Percentiles rank a stretch among this genome's conserved stretches.
Evolutionary conservation across 2,113 vertebrate genomes (phyloP).

Genomic region (Lepisosteus oculatus): DNA sequence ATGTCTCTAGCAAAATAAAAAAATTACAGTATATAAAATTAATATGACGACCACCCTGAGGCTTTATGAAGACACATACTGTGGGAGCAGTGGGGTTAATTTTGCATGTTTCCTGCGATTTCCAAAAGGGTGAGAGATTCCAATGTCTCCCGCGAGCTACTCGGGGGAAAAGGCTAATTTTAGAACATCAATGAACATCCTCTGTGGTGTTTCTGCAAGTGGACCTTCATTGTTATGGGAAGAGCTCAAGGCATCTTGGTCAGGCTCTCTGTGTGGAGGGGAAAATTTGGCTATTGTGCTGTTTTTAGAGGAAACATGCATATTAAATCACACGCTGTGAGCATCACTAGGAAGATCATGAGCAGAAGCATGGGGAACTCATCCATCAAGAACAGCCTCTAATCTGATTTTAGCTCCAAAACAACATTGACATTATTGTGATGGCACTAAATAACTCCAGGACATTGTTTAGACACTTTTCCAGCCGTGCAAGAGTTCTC

Average conservation of each 20-base stretch:
- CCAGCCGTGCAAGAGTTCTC: no score
- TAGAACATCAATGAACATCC: conserved; percentile 12
- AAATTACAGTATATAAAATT: no score
- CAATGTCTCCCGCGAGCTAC: conserved; percentile 2
- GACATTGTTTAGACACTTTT: no score
- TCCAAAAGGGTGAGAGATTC: conserved; percentile 8
- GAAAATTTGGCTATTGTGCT: neutral
- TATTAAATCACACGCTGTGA: conserved; percentile 10
- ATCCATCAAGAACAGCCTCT: no score
- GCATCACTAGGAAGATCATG: neutral
- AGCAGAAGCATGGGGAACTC: no score
- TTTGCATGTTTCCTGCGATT: conserved; percentile 7
- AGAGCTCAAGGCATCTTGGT: conserved; percentile 9
- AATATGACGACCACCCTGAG: no score
- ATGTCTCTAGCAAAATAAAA: no score
- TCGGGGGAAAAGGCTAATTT: conserved; percentile 15
- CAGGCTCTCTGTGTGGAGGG: neutral
- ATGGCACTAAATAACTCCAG: no score
- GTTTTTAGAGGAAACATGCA: conserved; percentile 10
- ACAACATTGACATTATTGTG: no score
- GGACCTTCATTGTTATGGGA: conserved; percentile 11
- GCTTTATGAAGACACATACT: no score
- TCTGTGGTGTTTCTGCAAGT: conserved; percentile 4
- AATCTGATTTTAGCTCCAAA: no score
- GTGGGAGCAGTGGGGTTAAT: conserved; percentile 13